Conservation (phyloP, 2,888 invertebrate species). For the Limnephilus marmoratus region DNA sequence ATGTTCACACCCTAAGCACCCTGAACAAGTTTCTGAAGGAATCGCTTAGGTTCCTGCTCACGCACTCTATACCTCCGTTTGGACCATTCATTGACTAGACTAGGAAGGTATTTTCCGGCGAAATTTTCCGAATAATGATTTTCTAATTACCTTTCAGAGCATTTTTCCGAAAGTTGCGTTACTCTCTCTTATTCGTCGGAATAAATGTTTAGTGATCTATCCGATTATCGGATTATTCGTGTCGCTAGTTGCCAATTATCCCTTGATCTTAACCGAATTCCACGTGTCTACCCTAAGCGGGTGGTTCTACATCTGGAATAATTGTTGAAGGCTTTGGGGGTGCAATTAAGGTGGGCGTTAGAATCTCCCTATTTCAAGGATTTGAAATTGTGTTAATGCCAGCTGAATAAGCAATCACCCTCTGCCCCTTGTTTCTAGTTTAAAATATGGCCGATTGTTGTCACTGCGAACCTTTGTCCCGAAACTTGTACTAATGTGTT, state of each 20-base stretch:
- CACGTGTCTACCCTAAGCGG: conserved; percentile 17
- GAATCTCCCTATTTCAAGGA: not conserved
- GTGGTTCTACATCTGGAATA: not conserved
- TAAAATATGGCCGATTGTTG: not conserved
- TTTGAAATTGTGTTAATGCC: conserved; percentile 24
- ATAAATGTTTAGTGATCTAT: conserved; percentile 15
- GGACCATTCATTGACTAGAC: too few relatives aligned
- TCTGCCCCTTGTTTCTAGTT: not conserved
- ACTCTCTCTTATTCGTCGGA: not conserved
- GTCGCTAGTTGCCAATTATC: conserved; percentile 25
- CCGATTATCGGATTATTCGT: not conserved
- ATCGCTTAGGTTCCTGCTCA: too few relatives aligned
- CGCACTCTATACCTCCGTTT: too few relatives aligned
- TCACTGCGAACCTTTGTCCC: not conserved
- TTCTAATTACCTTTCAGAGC: not conserved
- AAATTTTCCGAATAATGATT: not conserved
- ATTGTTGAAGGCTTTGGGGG: not conserved
- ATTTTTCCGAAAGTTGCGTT: not conserved
- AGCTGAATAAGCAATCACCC: conserved; percentile 5
- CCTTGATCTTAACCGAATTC: conserved; percentile 23
- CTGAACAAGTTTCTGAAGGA: too few relatives aligned
- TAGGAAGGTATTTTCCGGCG: not conserved
- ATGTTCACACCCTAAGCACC: too few relatives aligned
- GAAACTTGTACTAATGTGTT: not conserved
- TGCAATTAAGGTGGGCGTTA: conserved; percentile 28